Base-by-base conservation (phyloP, 2,797 vertebrate genomes). In the Scolopax bukidnonensis region DNA sequence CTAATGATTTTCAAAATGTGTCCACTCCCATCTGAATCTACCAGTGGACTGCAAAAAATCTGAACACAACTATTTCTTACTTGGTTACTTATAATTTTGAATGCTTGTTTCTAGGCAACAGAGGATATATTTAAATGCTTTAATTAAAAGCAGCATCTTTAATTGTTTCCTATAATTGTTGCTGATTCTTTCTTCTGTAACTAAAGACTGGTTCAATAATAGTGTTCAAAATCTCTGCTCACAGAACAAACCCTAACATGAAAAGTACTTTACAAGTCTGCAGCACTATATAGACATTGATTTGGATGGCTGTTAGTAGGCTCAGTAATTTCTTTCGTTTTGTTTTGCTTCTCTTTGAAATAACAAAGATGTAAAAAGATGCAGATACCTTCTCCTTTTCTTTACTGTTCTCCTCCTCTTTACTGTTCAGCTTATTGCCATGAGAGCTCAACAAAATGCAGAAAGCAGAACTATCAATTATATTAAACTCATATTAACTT, bases 141-240 rank as follows among this genome's bases (percentile, higher is more conserved):
- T 95, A 95, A 96, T 95, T 96, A 96, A 80, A 83, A 87, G 27
- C 79, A 87, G 71, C 45, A 91, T 76, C 56, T 91, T 96, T 91
- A 95, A 89, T 95, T 96, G 82, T 92, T 97, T 97, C 50, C 61
- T 53, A 16, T n/a, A 82, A 71, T 45, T 96, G 85, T 70, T 93
- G 92, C 40, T 1, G 45, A 91, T 51, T 94, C 83, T 63, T 88
- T 90, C 41, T 84, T 95, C 75, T 40, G 61, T 73, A 95, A 73
- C 63, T 89, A 63, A 91, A 95, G 91, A 80, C 57, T 38, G 60
- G 60, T 93, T 97, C 89, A 94, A 45, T 84, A 96, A 94, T 3
- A 92, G 91, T 75, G 71, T 41, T 92, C 43, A 18, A 97, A 96
- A 95, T 87, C 6, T 84, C 48, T 76, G 33, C 69, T 90, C 50